These are phyloP conservation scores for Pluvialis apricaria DNA, from an alignment of 2,113 vertebrate genomes.

Conservation along the genomic window DNA sequence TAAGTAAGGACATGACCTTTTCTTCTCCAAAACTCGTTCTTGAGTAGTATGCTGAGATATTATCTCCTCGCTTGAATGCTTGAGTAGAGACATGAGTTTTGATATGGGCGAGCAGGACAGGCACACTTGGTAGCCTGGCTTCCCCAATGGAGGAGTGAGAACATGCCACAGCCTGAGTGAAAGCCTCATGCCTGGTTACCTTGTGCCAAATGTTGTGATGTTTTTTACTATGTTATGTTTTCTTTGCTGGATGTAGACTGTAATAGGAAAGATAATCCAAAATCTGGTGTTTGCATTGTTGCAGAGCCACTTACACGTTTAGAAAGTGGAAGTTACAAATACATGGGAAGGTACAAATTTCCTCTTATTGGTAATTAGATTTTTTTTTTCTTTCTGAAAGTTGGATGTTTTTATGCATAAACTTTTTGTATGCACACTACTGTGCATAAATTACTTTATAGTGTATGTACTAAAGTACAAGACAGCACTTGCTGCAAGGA, in stretches of 20 bases:
- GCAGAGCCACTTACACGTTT: not conserved
- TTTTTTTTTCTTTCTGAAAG: not conserved
- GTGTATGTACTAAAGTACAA: not conserved
- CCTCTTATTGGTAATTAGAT: not conserved
- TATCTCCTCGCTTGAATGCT: not conserved
- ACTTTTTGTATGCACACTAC: accelerated
- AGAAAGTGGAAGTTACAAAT: not conserved
- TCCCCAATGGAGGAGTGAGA: not conserved
- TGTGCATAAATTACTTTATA: not conserved
- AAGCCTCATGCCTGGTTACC: not conserved
- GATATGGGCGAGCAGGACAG: not conserved
- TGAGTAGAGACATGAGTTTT: not conserved
- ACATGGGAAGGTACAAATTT: not conserved
- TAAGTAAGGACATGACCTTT: not conserved
- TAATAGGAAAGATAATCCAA: not conserved
- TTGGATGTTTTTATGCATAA: not conserved
- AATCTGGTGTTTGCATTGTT: not conserved
- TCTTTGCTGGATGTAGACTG: not conserved
- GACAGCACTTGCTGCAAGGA: not conserved
- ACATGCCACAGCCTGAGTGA: not conserved
- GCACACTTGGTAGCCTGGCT: not conserved
- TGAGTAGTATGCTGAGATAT: not conserved
- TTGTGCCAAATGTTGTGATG: not conserved
- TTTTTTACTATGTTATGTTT: not conserved
- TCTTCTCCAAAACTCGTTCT: not conserved